Evolutionary conservation across 2,797 vertebrate genomes (phyloP).

Genomic region (Fistularia tabacaria): DNA sequence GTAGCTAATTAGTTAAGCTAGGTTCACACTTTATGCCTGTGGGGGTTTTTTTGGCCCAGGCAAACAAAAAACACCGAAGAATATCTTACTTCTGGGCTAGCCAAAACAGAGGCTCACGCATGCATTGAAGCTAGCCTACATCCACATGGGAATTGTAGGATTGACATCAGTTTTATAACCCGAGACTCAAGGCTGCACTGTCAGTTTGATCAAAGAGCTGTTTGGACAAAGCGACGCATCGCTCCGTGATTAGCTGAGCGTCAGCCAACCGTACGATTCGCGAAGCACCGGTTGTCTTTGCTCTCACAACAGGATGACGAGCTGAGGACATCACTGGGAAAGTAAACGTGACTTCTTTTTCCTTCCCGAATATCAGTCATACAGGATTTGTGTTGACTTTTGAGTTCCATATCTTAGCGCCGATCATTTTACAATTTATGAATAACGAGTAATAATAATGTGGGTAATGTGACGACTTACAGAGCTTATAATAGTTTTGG

Average conservation of each 20-base stretch:
- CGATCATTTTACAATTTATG: conserved; percentile 52
- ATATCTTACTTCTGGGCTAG: too few relatives aligned
- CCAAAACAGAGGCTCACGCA: too few relatives aligned
- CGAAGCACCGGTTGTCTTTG: conserved; percentile 13
- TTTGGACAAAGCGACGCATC: conserved; percentile 19
- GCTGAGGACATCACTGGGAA: too few relatives aligned
- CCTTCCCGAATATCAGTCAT: conserved; percentile 10
- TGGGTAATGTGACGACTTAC: conserved; percentile 54
- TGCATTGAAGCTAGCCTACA: not conserved
- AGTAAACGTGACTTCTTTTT: too few relatives aligned
- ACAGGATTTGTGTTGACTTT: conserved; percentile 53
- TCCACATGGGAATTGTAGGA: too few relatives aligned
- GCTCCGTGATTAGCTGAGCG: not conserved
- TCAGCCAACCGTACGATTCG: conserved; percentile 4
- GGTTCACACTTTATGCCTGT: too few relatives aligned
- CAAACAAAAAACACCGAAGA: too few relatives aligned
- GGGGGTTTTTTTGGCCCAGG: too few relatives aligned
- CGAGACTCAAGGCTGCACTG: too few relatives aligned
- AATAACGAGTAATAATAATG: conserved; percentile 63
- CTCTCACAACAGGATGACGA: conserved; percentile 6
- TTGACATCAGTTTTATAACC: too few relatives aligned
- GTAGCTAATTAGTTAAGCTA: too few relatives aligned
- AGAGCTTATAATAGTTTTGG: conserved; percentile 55
- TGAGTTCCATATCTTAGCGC: conserved; percentile 44
- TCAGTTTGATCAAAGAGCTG: conserved; percentile 47